Percentiles rank a stretch among this genome's conserved stretches.
These are phyloP conservation scores for Cnemophilus loriae DNA, from an alignment of 2,113 vertebrate species.

Conservation along the genomic window DNA sequence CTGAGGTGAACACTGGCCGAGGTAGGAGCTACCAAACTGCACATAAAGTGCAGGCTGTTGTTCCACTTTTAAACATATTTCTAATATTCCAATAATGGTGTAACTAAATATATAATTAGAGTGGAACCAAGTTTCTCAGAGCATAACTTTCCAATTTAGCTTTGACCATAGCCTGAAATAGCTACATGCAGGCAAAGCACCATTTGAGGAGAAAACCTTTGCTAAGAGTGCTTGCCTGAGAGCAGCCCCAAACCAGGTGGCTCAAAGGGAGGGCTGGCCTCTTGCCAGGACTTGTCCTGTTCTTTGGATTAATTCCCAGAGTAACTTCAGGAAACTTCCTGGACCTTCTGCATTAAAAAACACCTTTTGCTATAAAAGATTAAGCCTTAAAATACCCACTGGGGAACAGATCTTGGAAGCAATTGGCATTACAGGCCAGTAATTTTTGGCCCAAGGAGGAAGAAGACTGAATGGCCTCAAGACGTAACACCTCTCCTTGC, in stretches of 20 bases:
- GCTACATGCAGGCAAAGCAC: background rate
- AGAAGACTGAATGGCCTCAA: background rate
- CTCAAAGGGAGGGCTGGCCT: background rate
- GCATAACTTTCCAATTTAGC: background rate
- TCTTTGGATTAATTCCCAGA: background rate
- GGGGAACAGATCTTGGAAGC: background rate
- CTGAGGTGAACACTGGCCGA: background rate
- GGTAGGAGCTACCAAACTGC: background rate
- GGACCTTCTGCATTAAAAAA: background rate
- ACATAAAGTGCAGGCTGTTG: background rate
- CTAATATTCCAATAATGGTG: background rate
- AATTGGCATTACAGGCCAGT: background rate
- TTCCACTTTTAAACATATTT: background rate
- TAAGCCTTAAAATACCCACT: background rate
- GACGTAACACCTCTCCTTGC: background rate
- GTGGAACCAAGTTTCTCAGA: background rate
- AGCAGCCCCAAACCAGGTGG: background rate
- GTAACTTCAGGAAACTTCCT: background rate
- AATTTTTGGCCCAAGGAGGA: background rate
- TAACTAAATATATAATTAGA: background rate
- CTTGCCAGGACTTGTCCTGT: constrained; percentile 1
- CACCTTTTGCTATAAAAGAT: background rate
- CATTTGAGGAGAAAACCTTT: background rate
- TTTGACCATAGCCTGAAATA: background rate
- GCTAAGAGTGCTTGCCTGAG: background rate